phyloP scores from a whole-genome alignment of 2,113 vertebrate genomes.

The Chionomys nivalis region DNA sequence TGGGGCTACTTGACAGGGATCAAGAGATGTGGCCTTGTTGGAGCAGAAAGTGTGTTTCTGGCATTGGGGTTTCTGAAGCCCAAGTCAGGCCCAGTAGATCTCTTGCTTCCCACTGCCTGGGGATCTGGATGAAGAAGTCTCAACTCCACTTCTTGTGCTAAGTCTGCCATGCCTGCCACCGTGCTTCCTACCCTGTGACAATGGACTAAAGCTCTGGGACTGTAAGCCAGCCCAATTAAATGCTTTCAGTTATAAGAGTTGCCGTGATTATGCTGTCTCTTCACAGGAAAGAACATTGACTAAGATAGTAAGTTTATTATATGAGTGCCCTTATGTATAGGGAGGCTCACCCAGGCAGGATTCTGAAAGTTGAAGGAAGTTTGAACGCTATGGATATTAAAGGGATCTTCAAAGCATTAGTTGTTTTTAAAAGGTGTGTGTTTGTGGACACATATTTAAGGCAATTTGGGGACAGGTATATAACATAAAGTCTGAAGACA shows the following conservation, averaged over 20 bases:
- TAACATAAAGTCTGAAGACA: neutral
- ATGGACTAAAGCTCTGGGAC: neutral
- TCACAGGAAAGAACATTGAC: neutral
- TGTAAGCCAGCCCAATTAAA: neutral
- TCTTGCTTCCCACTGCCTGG: neutral
- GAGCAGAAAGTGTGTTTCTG: neutral
- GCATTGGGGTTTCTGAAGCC: neutral
- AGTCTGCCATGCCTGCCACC: neutral
- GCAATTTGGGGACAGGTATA: constrained; percentile 30
- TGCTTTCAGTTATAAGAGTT: neutral
- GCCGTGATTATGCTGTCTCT: neutral
- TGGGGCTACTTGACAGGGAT: neutral
- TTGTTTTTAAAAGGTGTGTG: neutral
- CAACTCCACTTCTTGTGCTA: neutral
- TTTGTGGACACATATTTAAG: neutral
- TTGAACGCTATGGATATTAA: constrained; percentile 22
- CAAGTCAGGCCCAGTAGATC: neutral
- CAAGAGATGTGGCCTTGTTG: neutral
- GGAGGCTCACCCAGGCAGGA: constrained; percentile 32
- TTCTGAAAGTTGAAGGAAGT: constrained; percentile 51
- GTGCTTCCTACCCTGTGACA: neutral
- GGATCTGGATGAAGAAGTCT: too few relatives aligned
- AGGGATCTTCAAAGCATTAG: neutral
- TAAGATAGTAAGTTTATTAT: neutral
- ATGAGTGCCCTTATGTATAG: constrained; percentile 49